Base-by-base conservation (phyloP, 1,140 invertebrate genomes). In the Bicyclus anynana region DNA sequence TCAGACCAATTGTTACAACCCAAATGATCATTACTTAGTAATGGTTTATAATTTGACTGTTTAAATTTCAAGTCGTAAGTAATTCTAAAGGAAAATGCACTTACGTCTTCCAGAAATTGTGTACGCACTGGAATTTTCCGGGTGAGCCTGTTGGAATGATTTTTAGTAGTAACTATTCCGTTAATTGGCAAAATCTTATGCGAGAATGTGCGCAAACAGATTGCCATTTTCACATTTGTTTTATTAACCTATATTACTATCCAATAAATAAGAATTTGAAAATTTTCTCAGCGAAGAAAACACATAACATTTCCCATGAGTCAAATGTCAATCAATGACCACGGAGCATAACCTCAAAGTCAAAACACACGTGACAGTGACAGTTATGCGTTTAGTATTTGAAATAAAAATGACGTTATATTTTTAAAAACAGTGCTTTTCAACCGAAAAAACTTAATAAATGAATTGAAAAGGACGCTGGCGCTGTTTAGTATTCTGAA, bases 81-180 rank as follows among this genome's bases (percentile, higher is more conserved):
- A n/a, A n/a, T n/a, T n/a, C n/a, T n/a, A 23, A 13, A 14, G 13
- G 20, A 47, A 68, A 62, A 72, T 44, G 65, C 68, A 79, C 84
- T 72, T 59, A 89, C 87, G 76, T 89, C 77, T 80, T 89, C 85
- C 59, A 87, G 68, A 87, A 87, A 88, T 71, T 84, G 79, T 33
- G 84, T 76, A 46, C 85, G 74, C 35, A 79, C 50, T 23, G 83
- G 77, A 53, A 88, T 80, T 76, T 87, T 88, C 63, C 81, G 74
- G 58, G 82, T 67, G 62, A 89, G 74, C 38, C 81, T 83, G 61
- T 72, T 84, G 48, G 80, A 75, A 75, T 87, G 82, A 67, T 67
- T 87, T 80, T 83, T 86, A 13, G 85, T 85, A 20, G 80, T 77
- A 71, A 85, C 84, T 21, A 89, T 87, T 21, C 84, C 84, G 64